A percentile compares a stretch with the other conserved stretches of the same genome.
These are phyloP conservation scores for Ferrisia virgata DNA, from an alignment of 2,888 invertebrate species.

Conservation along the genomic window DNA sequence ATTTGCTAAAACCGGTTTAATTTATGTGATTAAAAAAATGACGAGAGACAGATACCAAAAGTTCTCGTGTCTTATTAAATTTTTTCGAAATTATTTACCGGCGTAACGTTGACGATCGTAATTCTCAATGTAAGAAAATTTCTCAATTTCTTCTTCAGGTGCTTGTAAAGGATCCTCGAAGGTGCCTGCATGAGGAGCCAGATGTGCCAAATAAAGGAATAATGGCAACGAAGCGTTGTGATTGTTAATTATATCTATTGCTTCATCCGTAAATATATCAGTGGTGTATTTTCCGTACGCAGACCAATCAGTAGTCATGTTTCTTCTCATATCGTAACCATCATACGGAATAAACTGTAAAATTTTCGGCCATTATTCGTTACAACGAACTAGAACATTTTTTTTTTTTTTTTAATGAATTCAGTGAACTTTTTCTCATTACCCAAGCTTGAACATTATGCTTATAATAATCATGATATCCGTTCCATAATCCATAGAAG, in stretches of 20 bases:
- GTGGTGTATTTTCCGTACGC: conserved; percentile 63
- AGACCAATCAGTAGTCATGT: conserved; percentile 59
- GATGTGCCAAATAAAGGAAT: conserved; percentile 67
- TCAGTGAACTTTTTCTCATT: not conserved
- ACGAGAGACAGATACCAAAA: not conserved
- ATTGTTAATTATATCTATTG: conserved; percentile 60
- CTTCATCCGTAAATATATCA: conserved; percentile 65
- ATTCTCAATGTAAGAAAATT: conserved; percentile 66
- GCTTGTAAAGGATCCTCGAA: conserved; percentile 65
- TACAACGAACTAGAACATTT: not conserved
- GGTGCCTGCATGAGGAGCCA: conserved; percentile 67
- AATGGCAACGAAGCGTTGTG: conserved; percentile 59
- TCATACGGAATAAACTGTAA: conserved; percentile 50
- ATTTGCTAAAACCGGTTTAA: not conserved
- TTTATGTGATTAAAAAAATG: not conserved
- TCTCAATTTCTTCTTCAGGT: conserved; percentile 65
- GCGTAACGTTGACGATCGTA: conserved; percentile 65
- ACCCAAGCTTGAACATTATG: conserved; percentile 57
- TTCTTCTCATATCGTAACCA: conserved; percentile 65
- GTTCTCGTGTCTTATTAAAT: not conserved
- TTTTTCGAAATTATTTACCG: conserved; percentile 55
- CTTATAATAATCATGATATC: conserved; percentile 76
- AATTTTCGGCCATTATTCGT: not conserved
- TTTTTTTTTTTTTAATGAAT: not conserved
- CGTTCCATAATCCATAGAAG: conserved; percentile 82